phyloP scores from a whole-genome alignment of 2,113 vertebrate genomes.

The Solenodon paradoxus region DNA sequence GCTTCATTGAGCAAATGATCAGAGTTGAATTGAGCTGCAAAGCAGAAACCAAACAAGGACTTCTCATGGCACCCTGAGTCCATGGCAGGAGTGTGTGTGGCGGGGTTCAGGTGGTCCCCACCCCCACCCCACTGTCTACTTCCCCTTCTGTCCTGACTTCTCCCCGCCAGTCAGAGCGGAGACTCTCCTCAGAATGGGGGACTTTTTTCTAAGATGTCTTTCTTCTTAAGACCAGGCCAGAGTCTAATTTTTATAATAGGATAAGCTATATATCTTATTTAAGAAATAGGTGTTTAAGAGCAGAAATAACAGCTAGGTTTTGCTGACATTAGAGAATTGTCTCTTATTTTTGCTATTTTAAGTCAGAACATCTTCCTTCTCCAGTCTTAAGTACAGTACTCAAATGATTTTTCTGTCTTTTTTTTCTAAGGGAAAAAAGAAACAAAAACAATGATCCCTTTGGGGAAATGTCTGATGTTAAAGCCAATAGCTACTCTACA shows the following conservation, averaged over 20 bases:
- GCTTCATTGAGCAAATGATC: not conserved
- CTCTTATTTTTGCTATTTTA: constrained; percentile 12
- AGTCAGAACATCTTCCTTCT: constrained; percentile 12
- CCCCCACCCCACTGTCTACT: fast-evolving
- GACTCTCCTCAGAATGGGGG: not conserved
- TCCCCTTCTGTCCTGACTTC: too few relatives aligned
- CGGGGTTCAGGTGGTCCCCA: too few relatives aligned
- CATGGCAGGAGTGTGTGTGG: fast-evolving
- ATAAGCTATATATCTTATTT: not conserved
- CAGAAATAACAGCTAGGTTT: not conserved
- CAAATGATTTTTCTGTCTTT: not conserved
- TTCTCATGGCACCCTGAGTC: not conserved
- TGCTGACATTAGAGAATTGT: not conserved
- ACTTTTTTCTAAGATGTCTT: not conserved
- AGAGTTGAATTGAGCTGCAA: not conserved
- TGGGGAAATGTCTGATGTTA: constrained; percentile 21
- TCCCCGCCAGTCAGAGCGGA: too few relatives aligned
- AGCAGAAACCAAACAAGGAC: not conserved
- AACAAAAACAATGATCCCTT: constrained; percentile 20
- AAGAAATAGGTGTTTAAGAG: not conserved
- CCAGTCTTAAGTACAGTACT: not conserved
- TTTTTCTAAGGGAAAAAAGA: not conserved
- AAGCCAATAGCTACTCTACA: not conserved
- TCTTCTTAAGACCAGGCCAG: not conserved
- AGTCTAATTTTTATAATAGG: not conserved